Percentiles rank a stretch among this genome's conserved stretches.
Conservation (phyloP, 2,888 invertebrate genomes). For the Altica lythri region DNA sequence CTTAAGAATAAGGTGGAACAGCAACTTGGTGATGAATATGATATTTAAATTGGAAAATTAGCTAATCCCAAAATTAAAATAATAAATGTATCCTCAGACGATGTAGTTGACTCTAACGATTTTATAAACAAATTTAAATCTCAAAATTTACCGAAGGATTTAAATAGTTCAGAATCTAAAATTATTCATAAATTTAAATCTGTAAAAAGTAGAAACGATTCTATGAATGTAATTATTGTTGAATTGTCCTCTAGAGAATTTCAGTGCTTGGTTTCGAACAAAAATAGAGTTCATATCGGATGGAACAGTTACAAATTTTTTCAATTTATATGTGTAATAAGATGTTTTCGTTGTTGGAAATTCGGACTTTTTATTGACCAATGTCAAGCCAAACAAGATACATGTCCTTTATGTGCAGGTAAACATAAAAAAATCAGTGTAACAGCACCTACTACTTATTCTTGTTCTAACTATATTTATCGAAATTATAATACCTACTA, state of each 20-base stretch:
- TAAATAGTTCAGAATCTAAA: not conserved
- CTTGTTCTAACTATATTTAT: no score
- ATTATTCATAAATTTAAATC: not conserved
- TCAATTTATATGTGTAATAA: not conserved
- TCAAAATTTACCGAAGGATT: constrained; percentile 3
- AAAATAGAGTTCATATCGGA: not conserved
- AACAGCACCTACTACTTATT: no score
- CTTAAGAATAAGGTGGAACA: constrained; percentile 1
- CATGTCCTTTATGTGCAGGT: no score
- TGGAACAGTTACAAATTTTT: not conserved
- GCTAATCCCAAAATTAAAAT: constrained; percentile 7
- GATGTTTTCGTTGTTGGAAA: not conserved
- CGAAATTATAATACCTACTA: no score
- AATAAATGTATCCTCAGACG: not conserved
- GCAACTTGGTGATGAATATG: constrained; percentile 11
- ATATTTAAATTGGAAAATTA: not conserved
- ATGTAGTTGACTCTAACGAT: not conserved
- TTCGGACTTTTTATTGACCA: no score
- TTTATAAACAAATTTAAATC: not conserved
- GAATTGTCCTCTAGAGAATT: not conserved
- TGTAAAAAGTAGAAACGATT: not conserved
- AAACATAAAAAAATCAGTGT: no score
- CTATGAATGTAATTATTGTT: not conserved
- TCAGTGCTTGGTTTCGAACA: not conserved
- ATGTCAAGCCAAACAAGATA: not conserved